Conservation (phyloP, 2,888 invertebrate species). For the Lottia gigantea region DNA sequence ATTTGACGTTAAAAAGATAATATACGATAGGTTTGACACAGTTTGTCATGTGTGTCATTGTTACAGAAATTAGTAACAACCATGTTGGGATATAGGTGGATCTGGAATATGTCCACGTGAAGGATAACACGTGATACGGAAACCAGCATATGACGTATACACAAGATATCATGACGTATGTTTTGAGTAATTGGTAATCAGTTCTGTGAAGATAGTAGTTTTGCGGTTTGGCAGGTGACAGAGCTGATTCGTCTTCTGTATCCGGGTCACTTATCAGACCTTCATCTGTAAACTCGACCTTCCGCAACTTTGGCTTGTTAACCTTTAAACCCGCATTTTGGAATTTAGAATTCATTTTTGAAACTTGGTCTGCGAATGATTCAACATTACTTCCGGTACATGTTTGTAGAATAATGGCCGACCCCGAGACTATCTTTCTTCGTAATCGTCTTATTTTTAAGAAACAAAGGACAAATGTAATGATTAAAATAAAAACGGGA, state of each 20-base stretch:
- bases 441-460: constrained; percentile 31
- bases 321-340: constrained; percentile 38
- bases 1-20: constrained; percentile 21
- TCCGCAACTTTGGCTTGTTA: constrained; percentile 36
- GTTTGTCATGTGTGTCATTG: constrained; percentile 25
- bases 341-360: constrained; percentile 39
- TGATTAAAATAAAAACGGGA: constrained; percentile 34
- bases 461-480: constrained; percentile 37
- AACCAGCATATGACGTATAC: constrained; percentile 42
- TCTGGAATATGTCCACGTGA: constrained; percentile 34
- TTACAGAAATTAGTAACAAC: constrained; percentile 19
- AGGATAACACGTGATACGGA: constrained; percentile 41
- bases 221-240: constrained; percentile 16
- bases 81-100: constrained; percentile 27
- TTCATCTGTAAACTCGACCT: constrained; percentile 28
- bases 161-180: constrained; percentile 34
- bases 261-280: constrained; percentile 34
- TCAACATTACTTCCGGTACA: constrained; percentile 34
- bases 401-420: constrained; percentile 42
- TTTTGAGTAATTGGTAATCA: constrained; percentile 39
- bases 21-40: constrained; percentile 34
- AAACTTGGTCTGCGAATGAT: constrained; percentile 44
- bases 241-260: constrained; percentile 1
- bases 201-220: constrained; percentile 34
- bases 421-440: constrained; percentile 28